A percentile compares a stretch with the other conserved stretches of the same genome.
Conservation (phyloP, 2,113 vertebrate genomes). For the Toxostoma redivivum region DNA sequence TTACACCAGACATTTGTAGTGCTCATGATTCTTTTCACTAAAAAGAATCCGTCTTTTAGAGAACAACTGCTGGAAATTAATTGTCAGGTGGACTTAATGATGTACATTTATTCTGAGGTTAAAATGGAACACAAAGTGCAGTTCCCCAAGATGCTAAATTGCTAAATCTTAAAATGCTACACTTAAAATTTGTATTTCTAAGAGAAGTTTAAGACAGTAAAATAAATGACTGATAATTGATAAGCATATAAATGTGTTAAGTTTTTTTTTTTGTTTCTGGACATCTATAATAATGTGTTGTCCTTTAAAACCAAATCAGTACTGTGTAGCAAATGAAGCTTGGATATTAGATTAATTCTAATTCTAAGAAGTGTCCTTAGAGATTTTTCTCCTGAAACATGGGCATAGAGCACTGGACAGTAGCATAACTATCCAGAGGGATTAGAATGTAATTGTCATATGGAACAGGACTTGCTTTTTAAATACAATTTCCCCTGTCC, state of each 20-base stretch:
- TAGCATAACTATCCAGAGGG: background rate
- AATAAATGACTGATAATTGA: background rate
- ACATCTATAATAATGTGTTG: background rate
- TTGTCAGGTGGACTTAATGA: background rate
- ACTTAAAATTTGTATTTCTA: background rate
- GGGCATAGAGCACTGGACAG: background rate
- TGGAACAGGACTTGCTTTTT: background rate
- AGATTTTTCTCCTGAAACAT: background rate
- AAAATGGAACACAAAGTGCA: background rate
- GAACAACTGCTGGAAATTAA: background rate
- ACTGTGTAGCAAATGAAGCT: background rate
- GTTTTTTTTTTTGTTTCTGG: background rate
- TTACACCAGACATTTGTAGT: background rate
- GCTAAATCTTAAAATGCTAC: background rate
- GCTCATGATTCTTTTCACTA: background rate
- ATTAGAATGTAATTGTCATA: background rate
- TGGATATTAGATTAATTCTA: background rate
- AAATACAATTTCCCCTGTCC: background rate
- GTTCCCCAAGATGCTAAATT: background rate
- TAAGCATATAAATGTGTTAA: background rate
- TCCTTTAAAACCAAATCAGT: background rate
- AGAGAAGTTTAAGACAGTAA: background rate
- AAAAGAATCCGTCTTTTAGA: background rate
- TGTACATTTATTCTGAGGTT: background rate
- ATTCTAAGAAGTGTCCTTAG: background rate